A percentile compares a stretch with the other conserved stretches of the same genome.
phyloP scores from a whole-genome alignment of 2,888 invertebrate genomes.

The Harpalus rufipes region DNA sequence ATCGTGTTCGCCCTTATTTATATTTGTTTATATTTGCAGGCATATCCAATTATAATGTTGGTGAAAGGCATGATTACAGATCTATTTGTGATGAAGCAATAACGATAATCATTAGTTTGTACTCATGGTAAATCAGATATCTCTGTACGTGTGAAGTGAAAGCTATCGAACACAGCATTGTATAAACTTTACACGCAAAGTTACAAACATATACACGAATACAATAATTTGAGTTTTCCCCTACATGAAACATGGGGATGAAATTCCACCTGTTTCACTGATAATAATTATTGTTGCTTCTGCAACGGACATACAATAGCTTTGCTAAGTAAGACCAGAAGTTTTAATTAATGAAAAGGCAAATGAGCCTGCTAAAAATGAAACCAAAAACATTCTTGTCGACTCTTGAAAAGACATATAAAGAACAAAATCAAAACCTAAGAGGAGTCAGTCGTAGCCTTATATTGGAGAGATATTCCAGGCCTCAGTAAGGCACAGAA shows the following conservation, averaged over 20 bases:
- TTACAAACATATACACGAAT: not conserved
- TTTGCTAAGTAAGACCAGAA: no score
- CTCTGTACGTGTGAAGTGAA: not conserved
- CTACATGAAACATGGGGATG: not conserved
- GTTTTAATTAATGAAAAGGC: no score
- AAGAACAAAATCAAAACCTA: no score
- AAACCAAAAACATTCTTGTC: no score
- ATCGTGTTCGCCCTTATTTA: not conserved
- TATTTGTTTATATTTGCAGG: not conserved
- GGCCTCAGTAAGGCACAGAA: no score
- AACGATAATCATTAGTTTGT: not conserved
- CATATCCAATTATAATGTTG: not conserved
- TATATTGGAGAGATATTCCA: no score
- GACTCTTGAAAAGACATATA: no score
- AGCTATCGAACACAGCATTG: conserved; percentile 1
- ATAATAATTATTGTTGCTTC: not conserved
- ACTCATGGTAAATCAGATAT: not conserved
- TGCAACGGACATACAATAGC: not conserved
- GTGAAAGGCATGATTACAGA: not conserved
- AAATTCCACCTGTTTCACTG: not conserved
- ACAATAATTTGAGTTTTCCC: not conserved
- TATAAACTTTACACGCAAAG: not conserved
- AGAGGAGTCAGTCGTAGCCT: no score
- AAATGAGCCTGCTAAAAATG: no score
- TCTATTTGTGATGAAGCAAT: conserved; percentile 2